Percentiles rank a stretch among this genome's conserved stretches.
These are phyloP conservation scores for Parotocinclus haroldoi DNA, from an alignment of 2,797 vertebrate genomes.

Conservation along the genomic window DNA sequence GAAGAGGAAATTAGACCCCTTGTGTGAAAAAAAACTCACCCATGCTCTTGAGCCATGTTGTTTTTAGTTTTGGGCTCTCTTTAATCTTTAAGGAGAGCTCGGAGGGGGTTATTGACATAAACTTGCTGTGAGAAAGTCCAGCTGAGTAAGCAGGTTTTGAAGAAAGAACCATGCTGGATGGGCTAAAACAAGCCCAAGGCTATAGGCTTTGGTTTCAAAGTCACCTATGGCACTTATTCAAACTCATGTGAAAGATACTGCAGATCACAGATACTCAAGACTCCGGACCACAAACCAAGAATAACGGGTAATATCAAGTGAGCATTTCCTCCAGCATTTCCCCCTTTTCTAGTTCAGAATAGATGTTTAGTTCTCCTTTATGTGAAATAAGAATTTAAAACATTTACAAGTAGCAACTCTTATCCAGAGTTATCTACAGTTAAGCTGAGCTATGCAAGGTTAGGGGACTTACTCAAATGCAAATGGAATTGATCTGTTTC, in stretches of 20 bases:
- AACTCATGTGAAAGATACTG: conserved; percentile 39
- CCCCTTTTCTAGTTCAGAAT: neutral
- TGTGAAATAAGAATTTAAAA: too few species aligned
- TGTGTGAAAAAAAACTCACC: conserved; percentile 8
- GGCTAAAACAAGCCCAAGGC: conserved; percentile 22
- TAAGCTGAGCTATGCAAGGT: neutral
- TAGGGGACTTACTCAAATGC: too few species aligned
- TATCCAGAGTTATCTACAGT: neutral
- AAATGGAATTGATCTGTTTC: too few species aligned
- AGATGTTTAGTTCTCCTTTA: neutral
- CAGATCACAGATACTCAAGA: neutral
- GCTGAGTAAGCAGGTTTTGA: conserved; percentile 36
- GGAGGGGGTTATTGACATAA: conserved; percentile 36
- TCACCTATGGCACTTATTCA: conserved; percentile 21
- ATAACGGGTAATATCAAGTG: neutral
- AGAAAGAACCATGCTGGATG: conserved; percentile 17
- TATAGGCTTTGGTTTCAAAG: conserved; percentile 21
- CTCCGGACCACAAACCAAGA: conserved; percentile 5
- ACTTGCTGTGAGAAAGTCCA: conserved; percentile 26
- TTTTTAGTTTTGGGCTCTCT: conserved; percentile 13
- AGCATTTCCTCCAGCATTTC: conserved; percentile 16
- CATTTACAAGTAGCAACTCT: too few species aligned
- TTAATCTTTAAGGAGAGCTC: conserved; percentile 37
- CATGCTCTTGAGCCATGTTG: conserved; percentile 2
- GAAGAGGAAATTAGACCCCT: neutral